Evolutionary conservation across 23 tunicate genomes (phyloP), one percentile per base, ranked within the genome.

Genomic region (Styela clava): DNA sequence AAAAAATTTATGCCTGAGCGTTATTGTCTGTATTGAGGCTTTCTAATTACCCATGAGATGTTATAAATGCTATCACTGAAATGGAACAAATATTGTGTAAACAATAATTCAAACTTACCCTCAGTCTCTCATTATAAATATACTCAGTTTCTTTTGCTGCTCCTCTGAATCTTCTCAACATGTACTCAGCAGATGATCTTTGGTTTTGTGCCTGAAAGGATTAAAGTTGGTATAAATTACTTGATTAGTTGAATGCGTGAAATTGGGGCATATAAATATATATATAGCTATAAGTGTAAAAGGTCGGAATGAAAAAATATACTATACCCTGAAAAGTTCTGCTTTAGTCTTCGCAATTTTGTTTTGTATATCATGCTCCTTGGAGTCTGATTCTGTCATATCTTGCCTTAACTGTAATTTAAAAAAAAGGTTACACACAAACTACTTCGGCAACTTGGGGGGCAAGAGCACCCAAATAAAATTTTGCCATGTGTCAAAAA

Each of bases 61-160:
- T n/a, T n/a, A n/a, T n/a, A n/a, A n/a, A n/a, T n/a, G 71, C 71
- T 25, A 67, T 25, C 30, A 67, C 1, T 67, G 31, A 18, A 18
- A 1, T 65, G 18, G 9, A 29, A 18, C 22, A 16, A 67, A 1
- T 25, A 67, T 67, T n/a, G 71, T 67, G 71, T 5, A 3, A 25
- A 5, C 69, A 7, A 5, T 16, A 67, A 27, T 65, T 67, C 24
- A 67, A 1, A 27, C 78, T 1, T 29, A 76, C 81, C 73, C 33
- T 36, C 67, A 73, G 30, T 21, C 87, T 36, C 73, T 91, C 88
- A 51, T 79, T 79, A 3, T 86, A 78, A 19, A 91, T 85, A 27
- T 35, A 64, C 61, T 91, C 82, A 1, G 97, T 83, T 79, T 91
- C 97, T 30, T 86, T 86, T 2, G 97, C 85, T 63, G 97, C 91